These are phyloP conservation scores for Lytechinus pictus DNA, from an alignment of 35 echinoderm and acorn worm species.

Conservation along the genomic window DNA sequence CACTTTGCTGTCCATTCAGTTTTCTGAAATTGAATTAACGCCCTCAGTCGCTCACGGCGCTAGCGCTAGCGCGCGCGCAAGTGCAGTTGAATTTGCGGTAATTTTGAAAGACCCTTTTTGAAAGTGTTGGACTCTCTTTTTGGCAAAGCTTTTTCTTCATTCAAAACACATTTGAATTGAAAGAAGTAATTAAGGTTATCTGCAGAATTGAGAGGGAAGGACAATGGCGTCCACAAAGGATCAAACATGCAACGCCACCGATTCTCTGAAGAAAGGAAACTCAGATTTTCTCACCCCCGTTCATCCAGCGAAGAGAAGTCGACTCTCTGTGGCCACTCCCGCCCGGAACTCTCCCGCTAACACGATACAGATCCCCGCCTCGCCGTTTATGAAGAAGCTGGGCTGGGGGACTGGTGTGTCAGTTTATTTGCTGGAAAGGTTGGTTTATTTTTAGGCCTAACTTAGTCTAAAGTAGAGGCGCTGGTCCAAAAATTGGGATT, in stretches of 20 bases:
- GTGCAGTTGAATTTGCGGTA: not conserved
- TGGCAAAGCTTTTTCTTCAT: not conserved
- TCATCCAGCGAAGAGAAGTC: slow-evolving; percentile 40
- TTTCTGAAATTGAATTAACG: not conserved
- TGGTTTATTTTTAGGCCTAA: not conserved
- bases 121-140: not conserved
- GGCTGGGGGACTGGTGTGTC: slow-evolving; percentile 91
- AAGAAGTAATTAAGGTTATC: not conserved
- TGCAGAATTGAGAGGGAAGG: not conserved
- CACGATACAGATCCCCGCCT: slow-evolving; percentile 75
- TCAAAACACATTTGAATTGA: not conserved
- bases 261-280: not conserved
- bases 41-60: not conserved
- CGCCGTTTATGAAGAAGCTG: slow-evolving; percentile 88
- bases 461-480: no score
- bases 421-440: slow-evolving; percentile 93
- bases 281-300: slow-evolving; percentile 37
- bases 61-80: no score
- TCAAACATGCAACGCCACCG: not conserved
- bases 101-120: not conserved
- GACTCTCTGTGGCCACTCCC: not conserved
- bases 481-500: no score
- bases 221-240: not conserved
- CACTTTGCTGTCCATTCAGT: not conserved
- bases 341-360: slow-evolving; percentile 42